Conservation (phyloP, 2,113 vertebrate species). For the Nothobranchius furzeri region DNA sequence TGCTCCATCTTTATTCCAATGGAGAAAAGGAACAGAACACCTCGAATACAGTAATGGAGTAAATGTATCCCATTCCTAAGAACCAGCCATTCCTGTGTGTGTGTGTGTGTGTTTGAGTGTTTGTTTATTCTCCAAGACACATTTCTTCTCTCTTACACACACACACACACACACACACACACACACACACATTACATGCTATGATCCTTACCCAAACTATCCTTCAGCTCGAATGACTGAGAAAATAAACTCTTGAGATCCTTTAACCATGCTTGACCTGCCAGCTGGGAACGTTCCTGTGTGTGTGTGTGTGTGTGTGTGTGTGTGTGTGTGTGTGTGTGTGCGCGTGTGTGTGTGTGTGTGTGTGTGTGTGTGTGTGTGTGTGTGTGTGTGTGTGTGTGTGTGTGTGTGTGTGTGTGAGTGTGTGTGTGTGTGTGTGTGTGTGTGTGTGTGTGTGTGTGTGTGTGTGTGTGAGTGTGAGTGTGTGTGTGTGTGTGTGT, state of each 20-base stretch:
- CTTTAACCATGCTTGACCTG: conserved; percentile 65
- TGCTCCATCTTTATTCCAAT: too few relatives aligned
- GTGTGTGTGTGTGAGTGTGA: neutral
- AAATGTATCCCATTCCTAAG: neutral
- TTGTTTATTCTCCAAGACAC: conserved; percentile 49
- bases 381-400: conserved; percentile 4
- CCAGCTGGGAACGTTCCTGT: conserved; percentile 27
- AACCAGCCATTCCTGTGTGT: conserved; percentile 47
- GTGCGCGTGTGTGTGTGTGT: conserved; percentile 1
- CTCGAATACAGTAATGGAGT: neutral
- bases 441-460: conserved; percentile 7
- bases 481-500: neutral
- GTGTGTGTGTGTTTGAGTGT: conserved; percentile 49
- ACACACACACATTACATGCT: conserved; percentile 28
- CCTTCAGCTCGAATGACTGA: conserved; percentile 68
- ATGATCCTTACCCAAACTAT: conserved; percentile 69
- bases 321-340: conserved; percentile 10
- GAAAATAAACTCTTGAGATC: conserved; percentile 74
- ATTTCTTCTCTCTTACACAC: conserved; percentile 24
- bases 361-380: neutral
- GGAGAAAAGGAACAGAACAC: too few relatives aligned
- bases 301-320: neutral
- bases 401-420: neutral
- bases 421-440: conserved; percentile 4
- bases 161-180: conserved; percentile 27